phyloP scores from a whole-genome alignment of 2,888 invertebrate genomes.

The Noctua fimbriata region DNA sequence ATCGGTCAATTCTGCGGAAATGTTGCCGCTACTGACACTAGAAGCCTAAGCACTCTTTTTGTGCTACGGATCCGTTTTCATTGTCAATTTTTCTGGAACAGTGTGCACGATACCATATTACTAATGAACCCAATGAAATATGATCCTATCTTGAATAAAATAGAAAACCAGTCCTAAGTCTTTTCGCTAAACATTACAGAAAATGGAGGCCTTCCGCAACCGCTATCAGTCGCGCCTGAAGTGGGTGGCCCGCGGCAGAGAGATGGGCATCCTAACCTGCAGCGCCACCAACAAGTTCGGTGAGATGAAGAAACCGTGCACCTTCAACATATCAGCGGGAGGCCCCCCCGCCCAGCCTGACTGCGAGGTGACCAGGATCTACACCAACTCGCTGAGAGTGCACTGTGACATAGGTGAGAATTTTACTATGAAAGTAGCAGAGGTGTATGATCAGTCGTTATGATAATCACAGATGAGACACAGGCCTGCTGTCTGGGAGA shows the following conservation, averaged over 20 bases:
- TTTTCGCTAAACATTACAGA: constrained; percentile 67
- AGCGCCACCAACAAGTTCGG: constrained; percentile 82
- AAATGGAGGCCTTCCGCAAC: constrained; percentile 74
- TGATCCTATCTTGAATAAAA: background rate
- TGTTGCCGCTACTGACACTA: background rate
- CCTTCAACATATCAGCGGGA: constrained; percentile 73
- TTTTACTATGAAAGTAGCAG: background rate
- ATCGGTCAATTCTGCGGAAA: background rate
- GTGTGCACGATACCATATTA: background rate
- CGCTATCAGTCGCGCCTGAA: constrained; percentile 80
- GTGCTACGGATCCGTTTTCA: background rate
- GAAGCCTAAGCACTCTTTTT: background rate
- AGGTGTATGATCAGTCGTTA: background rate
- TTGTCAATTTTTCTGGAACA: background rate
- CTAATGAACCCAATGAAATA: background rate
- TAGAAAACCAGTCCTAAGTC: background rate
- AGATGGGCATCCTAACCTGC: constrained; percentile 79
- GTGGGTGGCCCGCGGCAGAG: constrained; percentile 77
- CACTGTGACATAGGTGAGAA: constrained; percentile 80
- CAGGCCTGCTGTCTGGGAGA: background rate
- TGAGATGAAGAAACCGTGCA: constrained; percentile 80
- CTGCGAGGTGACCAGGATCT: constrained; percentile 73
- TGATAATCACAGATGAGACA: background rate
- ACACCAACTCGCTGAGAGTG: constrained; percentile 71
- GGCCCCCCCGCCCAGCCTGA: constrained; percentile 77